Evolutionary conservation across 2,888 invertebrate genomes (phyloP).

Genomic region (Drosophila diplacantha): DNA sequence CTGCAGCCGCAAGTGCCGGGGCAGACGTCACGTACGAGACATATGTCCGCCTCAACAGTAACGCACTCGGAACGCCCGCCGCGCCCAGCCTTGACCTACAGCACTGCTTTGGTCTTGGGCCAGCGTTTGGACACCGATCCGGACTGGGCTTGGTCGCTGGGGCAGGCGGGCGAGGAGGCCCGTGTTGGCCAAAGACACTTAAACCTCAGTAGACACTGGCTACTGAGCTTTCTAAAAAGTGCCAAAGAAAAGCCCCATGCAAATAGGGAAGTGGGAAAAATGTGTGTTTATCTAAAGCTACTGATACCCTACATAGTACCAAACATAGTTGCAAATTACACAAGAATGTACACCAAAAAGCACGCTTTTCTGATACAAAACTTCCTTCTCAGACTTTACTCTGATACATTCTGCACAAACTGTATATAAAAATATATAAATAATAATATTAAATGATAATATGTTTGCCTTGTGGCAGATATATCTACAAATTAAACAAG

Average conservation of each 20-base stretch:
- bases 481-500: no score
- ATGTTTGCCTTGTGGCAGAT: no score
- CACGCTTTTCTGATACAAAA: background rate
- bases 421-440: no score
- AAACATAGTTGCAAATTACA: background rate
- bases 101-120: constrained; percentile 52
- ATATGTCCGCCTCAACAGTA: constrained; percentile 13
- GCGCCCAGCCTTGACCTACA: constrained; percentile 74
- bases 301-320: background rate
- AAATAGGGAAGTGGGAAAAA: background rate
- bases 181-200: constrained; percentile 7
- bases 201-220: background rate
- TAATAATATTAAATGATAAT: no score
- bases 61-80: constrained; percentile 59
- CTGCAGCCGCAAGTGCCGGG: no score
- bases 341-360: background rate
- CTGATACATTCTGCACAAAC: no score
- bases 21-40: constrained; percentile 51
- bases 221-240: constrained; percentile 17
- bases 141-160: constrained; percentile 1
- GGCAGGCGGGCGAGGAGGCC: constrained; percentile 7
- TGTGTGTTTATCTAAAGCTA: background rate
- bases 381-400: no score
- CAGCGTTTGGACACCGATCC: constrained; percentile 8
- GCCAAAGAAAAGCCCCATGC: constrained; percentile 2